Conservation (phyloP, 2,113 vertebrate species). For the Orycteropus afer region DNA sequence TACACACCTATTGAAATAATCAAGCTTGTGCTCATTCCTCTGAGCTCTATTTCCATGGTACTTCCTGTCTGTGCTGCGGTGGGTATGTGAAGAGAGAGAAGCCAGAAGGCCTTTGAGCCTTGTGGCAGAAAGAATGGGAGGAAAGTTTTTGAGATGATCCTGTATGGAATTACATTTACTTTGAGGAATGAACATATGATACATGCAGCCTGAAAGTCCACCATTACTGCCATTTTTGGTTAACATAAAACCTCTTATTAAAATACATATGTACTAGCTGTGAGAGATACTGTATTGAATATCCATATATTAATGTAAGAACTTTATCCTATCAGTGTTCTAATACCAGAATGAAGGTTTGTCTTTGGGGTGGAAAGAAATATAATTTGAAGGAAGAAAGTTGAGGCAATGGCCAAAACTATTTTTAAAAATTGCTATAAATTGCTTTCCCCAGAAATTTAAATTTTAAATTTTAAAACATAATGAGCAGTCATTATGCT, state of each 20-base stretch:
- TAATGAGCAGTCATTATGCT: background rate
- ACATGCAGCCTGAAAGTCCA: background rate
- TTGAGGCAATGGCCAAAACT: background rate
- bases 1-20: background rate
- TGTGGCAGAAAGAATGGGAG: background rate
- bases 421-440: background rate
- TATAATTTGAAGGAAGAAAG: background rate
- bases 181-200: background rate
- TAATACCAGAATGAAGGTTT: background rate
- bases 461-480: constrained; percentile 30
- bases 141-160: background rate
- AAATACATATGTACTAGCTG: background rate
- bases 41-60: background rate
- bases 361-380: background rate
- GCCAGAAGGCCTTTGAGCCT: background rate
- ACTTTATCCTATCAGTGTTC: background rate
- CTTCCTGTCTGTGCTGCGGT: background rate
- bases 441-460: background rate
- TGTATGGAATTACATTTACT: background rate
- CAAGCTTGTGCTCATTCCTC: background rate
- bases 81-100: background rate
- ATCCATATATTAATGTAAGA: background rate
- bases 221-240: background rate
- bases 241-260: background rate
- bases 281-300: background rate